Evolutionary conservation across 2,888 invertebrate genomes (phyloP).

Genomic region (Hyposoter didymator): DNA sequence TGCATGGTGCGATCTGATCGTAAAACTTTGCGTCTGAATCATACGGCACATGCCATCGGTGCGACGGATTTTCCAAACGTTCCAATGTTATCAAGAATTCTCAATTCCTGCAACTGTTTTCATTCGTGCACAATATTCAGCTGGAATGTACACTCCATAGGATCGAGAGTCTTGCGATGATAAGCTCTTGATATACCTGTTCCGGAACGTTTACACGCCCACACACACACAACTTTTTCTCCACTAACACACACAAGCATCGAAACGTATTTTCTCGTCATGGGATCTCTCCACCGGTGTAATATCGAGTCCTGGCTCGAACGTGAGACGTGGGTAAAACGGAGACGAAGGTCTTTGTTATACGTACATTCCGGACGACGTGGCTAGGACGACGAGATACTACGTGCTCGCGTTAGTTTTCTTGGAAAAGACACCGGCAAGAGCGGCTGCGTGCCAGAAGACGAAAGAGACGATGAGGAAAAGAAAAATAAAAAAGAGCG

Average conservation of each 20-base stretch:
- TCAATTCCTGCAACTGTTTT: conserved; percentile 23
- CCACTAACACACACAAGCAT: conserved; percentile 16
- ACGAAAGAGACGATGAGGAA: neutral
- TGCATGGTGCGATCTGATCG: neutral
- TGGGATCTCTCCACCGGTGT: conserved; percentile 42
- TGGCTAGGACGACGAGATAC: conserved; percentile 65
- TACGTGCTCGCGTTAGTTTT: conserved; percentile 66
- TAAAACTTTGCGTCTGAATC: neutral
- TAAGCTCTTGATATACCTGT: conserved; percentile 35
- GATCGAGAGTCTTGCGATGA: conserved; percentile 42
- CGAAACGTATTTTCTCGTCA: conserved; percentile 43
- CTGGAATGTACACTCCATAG: conserved; percentile 2
- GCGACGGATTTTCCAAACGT: conserved; percentile 39
- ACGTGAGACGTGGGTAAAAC: conserved; percentile 69
- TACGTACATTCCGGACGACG: conserved; percentile 62
- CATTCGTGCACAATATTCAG: conserved; percentile 10
- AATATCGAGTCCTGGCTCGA: conserved; percentile 68
- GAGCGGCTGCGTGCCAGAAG: conserved; percentile 4
- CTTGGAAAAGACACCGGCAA: conserved; percentile 45
- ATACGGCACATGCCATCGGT: neutral
- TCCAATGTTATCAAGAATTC: conserved; percentile 49
- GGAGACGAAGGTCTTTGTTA: conserved; percentile 67
- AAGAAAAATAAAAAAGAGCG: conserved; percentile 7
- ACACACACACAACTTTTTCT: conserved; percentile 49
- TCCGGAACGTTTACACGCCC: conserved; percentile 23